Percentiles rank a stretch among this genome's conserved stretches.
Evolutionary conservation across 2,888 invertebrate species (phyloP).

Genomic region (Capitulum mitella): DNA sequence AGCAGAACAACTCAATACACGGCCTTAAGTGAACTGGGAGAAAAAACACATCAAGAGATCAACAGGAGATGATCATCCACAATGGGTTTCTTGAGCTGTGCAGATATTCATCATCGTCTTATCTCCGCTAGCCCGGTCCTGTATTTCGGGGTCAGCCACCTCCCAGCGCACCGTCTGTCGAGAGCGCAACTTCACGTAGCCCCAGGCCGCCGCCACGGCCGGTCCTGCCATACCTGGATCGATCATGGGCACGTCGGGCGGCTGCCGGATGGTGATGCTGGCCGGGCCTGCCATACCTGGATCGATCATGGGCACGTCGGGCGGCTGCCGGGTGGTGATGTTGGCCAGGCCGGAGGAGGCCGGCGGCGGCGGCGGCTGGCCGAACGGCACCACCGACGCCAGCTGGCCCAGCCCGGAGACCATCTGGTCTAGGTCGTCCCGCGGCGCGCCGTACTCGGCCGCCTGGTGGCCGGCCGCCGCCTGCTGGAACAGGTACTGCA

Average conservation of each 20-base stretch:
- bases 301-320: constrained; percentile 11
- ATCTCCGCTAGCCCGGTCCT: too few species aligned
- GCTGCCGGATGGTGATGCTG: neutral
- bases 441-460: neutral
- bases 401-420: constrained; percentile 13
- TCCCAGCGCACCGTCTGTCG: too few species aligned
- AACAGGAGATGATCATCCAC: too few species aligned
- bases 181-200: too few species aligned
- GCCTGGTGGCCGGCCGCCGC: neutral
- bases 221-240: constrained; percentile 20
- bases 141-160: too few species aligned
- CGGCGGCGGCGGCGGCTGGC: neutral
- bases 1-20: too few species aligned
- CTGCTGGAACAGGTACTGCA: constrained; percentile 17
- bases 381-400: neutral
- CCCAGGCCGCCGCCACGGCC: too few species aligned
- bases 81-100: too few species aligned
- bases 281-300: constrained; percentile 19
- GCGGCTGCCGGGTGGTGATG: neutral
- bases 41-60: too few species aligned
- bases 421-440: neutral
- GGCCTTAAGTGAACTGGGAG: too few species aligned
- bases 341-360: too few species aligned
- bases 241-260: neutral
- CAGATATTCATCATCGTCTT: too few species aligned